Base-by-base conservation (phyloP, 1,140 invertebrate genomes). In the Papilio dardanus region DNA sequence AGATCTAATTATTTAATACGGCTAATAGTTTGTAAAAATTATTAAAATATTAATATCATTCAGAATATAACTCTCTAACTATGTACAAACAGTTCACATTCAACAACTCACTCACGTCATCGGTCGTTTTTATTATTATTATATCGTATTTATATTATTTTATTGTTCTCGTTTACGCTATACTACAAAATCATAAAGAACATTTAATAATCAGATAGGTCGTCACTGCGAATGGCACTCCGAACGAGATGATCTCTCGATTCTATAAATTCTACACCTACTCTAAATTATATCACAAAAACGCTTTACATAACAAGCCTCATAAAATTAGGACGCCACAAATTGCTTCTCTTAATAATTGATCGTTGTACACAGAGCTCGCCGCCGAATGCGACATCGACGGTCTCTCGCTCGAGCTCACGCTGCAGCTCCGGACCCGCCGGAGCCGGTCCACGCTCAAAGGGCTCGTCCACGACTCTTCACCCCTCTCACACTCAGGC, bases 251-350 rank as follows among this genome's bases (percentile, higher is more conserved):
- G 77, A 76, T 75, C 77, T 82, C 88, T 91, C 88, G 86, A 85
- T 74, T 78, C 78, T 37, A 76, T 87, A 86, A 82, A 80, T 77
- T 87, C 88, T 92, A 92, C 83, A 79, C 77, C 88, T 93, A 92
- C 68, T 85, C 89, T 93, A 93, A 78, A 86, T 85, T 87, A 90
- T 93, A 93, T 93, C 92, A 93, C 92, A 93, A 91, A 86, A 88
- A 88, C 83, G 87, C 87, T 90, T 84, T 86, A 86, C 83, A 86
- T 84, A 83, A 84, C 76, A 88, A 90, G 88, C 88, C 86, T 90
- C 87, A 83, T 81, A 81, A 76, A 81, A 78, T 83, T 80, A 80
- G 79, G 81, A 84, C 83, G 81, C 77, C 84, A 78, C 78, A 77
- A 74, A 73, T 78, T 83, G 77, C 67, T 79, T 83, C 83, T 74